A percentile compares a stretch with the other conserved stretches of the same genome.
Evolutionary conservation across 2,888 invertebrate genomes (phyloP).

Genomic region (Stictocephala bisonia): DNA sequence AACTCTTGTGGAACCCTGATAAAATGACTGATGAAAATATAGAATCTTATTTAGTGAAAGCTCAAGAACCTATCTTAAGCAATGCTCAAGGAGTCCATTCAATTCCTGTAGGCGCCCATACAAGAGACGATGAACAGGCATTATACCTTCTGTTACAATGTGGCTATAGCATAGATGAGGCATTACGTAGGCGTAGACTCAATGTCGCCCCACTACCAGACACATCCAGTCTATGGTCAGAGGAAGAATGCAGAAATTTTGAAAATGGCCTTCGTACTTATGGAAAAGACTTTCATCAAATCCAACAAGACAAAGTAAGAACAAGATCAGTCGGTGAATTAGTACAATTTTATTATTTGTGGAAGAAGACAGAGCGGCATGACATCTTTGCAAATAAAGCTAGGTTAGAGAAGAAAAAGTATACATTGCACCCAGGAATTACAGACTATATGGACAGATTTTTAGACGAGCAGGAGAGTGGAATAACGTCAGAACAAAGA

Average conservation of each 20-base stretch:
- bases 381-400: slow-evolving; percentile 90
- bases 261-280: slow-evolving; percentile 93
- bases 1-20: slow-evolving; percentile 92
- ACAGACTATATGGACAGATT: slow-evolving; percentile 96
- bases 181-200: slow-evolving; percentile 81
- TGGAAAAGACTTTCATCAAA: slow-evolving; percentile 96
- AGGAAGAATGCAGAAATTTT: slow-evolving; percentile 96
- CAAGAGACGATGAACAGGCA: slow-evolving; percentile 90
- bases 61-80: slow-evolving; percentile 65
- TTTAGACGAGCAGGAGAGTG: slow-evolving; percentile 83
- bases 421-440: slow-evolving; percentile 89
- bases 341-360: slow-evolving; percentile 95
- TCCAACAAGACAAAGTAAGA: slow-evolving; percentile 91
- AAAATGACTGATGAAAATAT: slow-evolving; percentile 77
- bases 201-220: slow-evolving; percentile 76
- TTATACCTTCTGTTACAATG: slow-evolving; percentile 91
- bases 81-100: slow-evolving; percentile 67
- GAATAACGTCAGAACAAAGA: slow-evolving; percentile 60
- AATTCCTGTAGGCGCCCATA: slow-evolving; percentile 76
- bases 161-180: slow-evolving; percentile 95
- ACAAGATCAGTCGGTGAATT: slow-evolving; percentile 96
- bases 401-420: slow-evolving; percentile 91
- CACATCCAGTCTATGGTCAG: slow-evolving; percentile 92
- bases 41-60: slow-evolving; percentile 80
- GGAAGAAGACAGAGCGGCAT: slow-evolving; percentile 99